phyloP scores from a whole-genome alignment of 2,797 vertebrate species.

The Poeciliopsis infans region DNA sequence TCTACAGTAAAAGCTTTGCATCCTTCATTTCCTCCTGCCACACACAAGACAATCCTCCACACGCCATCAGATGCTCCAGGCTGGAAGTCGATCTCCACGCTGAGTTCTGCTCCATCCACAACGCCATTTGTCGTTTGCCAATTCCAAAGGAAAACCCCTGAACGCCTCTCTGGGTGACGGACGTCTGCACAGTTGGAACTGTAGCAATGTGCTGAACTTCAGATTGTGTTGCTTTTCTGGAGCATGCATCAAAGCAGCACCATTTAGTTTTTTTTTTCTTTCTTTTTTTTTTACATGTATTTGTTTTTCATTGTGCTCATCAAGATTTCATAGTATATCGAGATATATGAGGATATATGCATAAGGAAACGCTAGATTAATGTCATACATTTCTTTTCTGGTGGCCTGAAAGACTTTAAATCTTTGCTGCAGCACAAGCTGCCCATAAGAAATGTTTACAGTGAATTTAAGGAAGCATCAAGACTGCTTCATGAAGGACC shows the following conservation, averaged over 20 bases:
- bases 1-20: slow-evolving; percentile 70
- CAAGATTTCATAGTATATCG: slow-evolving; percentile 23
- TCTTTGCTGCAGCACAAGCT: slow-evolving; percentile 47
- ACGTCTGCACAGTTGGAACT: slow-evolving; percentile 34
- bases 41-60: slow-evolving; percentile 73
- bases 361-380: slow-evolving; percentile 31
- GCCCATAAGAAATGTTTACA: slow-evolving; percentile 72
- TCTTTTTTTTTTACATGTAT: slow-evolving; percentile 71
- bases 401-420: slow-evolving; percentile 50
- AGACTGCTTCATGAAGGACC: slow-evolving; percentile 20
- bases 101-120: slow-evolving; percentile 68
- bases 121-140: slow-evolving; percentile 71
- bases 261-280: slow-evolving; percentile 27
- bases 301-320: slow-evolving; percentile 57
- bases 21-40: slow-evolving; percentile 65
- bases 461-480: slow-evolving; percentile 34
- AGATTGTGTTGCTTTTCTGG: slow-evolving; percentile 51
- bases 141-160: slow-evolving; percentile 39
- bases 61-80: slow-evolving; percentile 57
- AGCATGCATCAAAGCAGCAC: slow-evolving; percentile 61
- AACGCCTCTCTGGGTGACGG: slow-evolving; percentile 40
- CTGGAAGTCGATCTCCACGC: slow-evolving; percentile 41
- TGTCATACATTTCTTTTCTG: slow-evolving; percentile 49
- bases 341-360: slow-evolving; percentile 6
- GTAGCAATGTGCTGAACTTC: slow-evolving; percentile 51